Evolutionary conservation across 2,888 invertebrate genomes (phyloP).

Genomic region (Pimpla rufipes): DNA sequence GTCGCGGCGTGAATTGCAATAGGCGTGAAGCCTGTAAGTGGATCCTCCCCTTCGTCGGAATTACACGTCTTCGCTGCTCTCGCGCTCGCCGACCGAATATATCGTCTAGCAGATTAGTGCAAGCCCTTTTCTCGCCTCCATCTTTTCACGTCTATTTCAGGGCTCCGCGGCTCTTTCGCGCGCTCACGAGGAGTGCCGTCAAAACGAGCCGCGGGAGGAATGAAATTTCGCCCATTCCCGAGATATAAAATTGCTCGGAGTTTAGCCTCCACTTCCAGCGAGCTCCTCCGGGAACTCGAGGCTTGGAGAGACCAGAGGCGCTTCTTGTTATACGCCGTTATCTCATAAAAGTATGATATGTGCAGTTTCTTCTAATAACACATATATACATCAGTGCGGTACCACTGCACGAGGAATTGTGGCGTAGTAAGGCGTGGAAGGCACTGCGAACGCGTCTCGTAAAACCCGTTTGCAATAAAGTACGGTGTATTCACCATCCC

Average conservation of each 20-base stretch:
- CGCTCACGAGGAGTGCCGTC: background rate
- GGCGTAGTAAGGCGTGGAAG: slow-evolving; percentile 16
- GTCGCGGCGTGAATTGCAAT: slow-evolving; percentile 38
- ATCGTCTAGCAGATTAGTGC: slow-evolving; percentile 49
- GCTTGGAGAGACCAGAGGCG: slow-evolving; percentile 27
- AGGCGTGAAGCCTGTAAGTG: slow-evolving; percentile 32
- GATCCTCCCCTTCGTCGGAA: slow-evolving; percentile 32
- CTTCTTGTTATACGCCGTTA: slow-evolving; percentile 30
- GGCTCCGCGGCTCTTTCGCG: background rate
- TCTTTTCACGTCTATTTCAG: slow-evolving; percentile 16
- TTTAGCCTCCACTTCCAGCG: slow-evolving; percentile 13
- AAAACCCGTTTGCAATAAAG: slow-evolving; percentile 48
- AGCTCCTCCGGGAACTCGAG: background rate
- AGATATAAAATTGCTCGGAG: slow-evolving; percentile 38
- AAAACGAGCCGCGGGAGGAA: slow-evolving; percentile 14
- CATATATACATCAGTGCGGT: background rate
- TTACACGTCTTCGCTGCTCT: slow-evolving; percentile 31
- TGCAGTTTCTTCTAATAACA: slow-evolving; percentile 51
- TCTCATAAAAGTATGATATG: slow-evolving; percentile 59
- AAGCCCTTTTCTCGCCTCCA: slow-evolving; percentile 12
- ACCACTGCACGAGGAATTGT: slow-evolving; percentile 22
- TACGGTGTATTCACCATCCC: slow-evolving; percentile 33
- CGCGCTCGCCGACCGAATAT: slow-evolving; percentile 16
- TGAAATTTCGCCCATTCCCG: slow-evolving; percentile 51
- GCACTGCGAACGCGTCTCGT: slow-evolving; percentile 26